Evolutionary conservation across 2,888 invertebrate genomes (phyloP).

Genomic region (Tetanocera ferruginea): DNA sequence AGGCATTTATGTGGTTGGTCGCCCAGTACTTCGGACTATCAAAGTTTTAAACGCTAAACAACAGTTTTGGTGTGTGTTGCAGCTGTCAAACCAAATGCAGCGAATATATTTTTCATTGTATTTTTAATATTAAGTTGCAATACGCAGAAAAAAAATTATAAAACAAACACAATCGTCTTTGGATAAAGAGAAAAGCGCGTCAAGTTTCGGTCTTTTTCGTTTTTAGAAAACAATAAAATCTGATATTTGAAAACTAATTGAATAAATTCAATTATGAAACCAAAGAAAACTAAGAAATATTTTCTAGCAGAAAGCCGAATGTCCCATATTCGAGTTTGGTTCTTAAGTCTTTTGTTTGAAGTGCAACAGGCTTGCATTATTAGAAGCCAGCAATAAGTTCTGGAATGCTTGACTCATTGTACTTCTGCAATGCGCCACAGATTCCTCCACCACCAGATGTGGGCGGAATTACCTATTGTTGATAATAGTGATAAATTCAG

Average conservation of each 20-base stretch:
- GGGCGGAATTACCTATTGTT: neutral
- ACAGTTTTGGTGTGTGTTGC: constrained; percentile 5
- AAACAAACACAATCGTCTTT: neutral
- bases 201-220: neutral
- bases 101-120: neutral
- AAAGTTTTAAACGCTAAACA: constrained; percentile 12
- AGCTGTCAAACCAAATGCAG: constrained; percentile 4
- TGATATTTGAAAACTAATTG: constrained; percentile 2
- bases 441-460: neutral
- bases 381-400: neutral
- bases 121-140: too few species aligned
- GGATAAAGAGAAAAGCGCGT: neutral
- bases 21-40: neutral
- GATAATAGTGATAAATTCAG: neutral
- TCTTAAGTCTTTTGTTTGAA: neutral
- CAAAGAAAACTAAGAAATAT: too few species aligned
- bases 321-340: neutral
- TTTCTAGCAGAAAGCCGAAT: neutral
- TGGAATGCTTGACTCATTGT: neutral
- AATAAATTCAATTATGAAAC: neutral
- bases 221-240: constrained; percentile 2
- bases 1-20: neutral
- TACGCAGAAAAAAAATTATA: too few species aligned
- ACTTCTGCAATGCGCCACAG: neutral
- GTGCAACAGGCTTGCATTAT: neutral